Evolutionary conservation across 2,888 invertebrate genomes (phyloP).

Genomic region (Stramonita haemastoma): DNA sequence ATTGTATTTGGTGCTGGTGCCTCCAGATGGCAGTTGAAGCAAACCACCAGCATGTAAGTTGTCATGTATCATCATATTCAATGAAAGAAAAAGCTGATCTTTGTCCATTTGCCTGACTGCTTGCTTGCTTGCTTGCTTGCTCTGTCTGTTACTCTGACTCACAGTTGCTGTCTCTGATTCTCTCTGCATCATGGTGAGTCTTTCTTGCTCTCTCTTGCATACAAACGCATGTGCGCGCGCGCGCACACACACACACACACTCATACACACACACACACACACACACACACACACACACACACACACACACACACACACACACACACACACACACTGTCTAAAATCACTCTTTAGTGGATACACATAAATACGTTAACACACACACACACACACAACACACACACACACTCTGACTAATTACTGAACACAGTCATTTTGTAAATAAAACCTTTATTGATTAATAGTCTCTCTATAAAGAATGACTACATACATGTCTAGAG

Average conservation of each 20-base stretch:
- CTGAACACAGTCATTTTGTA: background rate
- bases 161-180: background rate
- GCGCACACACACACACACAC: background rate
- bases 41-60: too few relatives aligned
- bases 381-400: background rate
- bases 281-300: background rate
- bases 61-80: background rate
- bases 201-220: background rate
- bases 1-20: background rate
- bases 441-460: constrained; percentile 11
- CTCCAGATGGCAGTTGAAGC: too few relatives aligned
- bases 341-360: too few relatives aligned
- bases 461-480: constrained; percentile 17
- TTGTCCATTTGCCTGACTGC: background rate
- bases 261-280: background rate
- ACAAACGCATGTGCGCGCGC: background rate
- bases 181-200: background rate
- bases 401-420: background rate
- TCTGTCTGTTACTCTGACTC: background rate
- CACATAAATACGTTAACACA: constrained; percentile 32
- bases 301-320: background rate
- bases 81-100: background rate
- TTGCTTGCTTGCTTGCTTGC: background rate
- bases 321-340: background rate
- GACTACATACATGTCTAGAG: background rate